These are phyloP conservation scores for Sebastes taczanowskii DNA, from an alignment of 2,797 vertebrate species.

Conservation along the genomic window DNA sequence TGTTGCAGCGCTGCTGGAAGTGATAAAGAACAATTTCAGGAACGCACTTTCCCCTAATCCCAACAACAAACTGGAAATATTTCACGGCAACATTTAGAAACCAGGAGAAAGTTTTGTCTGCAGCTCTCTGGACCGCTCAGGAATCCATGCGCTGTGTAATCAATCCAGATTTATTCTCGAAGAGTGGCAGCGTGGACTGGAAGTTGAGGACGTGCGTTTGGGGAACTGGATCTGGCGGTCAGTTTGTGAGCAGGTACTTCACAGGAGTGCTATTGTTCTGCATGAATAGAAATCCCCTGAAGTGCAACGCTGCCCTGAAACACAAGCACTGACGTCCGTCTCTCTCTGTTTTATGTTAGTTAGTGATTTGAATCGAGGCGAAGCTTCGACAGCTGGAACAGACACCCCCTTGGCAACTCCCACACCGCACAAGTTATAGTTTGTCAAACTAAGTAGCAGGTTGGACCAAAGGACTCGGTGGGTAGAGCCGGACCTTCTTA, in stretches of 20 bases:
- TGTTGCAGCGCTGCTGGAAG: slow-evolving; percentile 10
- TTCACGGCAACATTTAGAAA: slow-evolving; percentile 26
- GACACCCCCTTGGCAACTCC: slow-evolving; percentile 37
- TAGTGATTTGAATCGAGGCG: slow-evolving; percentile 33
- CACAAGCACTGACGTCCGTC: neutral
- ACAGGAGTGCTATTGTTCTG: slow-evolving; percentile 45
- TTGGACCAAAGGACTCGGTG: neutral
- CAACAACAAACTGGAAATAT: slow-evolving; percentile 16
- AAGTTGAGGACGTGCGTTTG: slow-evolving; percentile 18
- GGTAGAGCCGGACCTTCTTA: slow-evolving; percentile 56
- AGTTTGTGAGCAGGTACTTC: slow-evolving; percentile 41
- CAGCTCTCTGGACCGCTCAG: slow-evolving; percentile 1
- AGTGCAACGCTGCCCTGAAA: slow-evolving; percentile 22
- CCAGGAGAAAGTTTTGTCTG: neutral
- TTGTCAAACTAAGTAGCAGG: neutral
- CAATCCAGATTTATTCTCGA: slow-evolving; percentile 1
- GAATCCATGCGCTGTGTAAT: slow-evolving; percentile 6
- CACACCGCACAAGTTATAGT: neutral
- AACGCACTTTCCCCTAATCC: slow-evolving; percentile 13
- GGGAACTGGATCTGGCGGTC: slow-evolving; percentile 50
- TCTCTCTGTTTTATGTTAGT: slow-evolving; percentile 7
- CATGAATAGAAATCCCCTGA: slow-evolving; percentile 35
- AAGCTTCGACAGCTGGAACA: slow-evolving; percentile 44
- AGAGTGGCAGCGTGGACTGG: slow-evolving; percentile 14
- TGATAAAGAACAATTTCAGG: slow-evolving; percentile 35